Evolutionary conservation across 2,797 vertebrate genomes (phyloP).

Genomic region (Pseudotriccus pelzelni): DNA sequence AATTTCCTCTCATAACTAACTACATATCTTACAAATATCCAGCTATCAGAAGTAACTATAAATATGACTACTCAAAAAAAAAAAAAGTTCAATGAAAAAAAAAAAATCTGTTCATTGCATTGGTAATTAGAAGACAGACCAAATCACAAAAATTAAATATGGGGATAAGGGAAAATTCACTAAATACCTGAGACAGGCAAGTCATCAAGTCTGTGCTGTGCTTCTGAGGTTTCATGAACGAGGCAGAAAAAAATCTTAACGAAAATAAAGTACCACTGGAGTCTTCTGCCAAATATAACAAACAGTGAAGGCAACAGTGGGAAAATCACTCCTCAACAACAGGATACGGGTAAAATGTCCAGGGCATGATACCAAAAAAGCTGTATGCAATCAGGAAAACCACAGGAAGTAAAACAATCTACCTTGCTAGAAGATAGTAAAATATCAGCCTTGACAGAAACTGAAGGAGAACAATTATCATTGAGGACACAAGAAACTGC

Average conservation of each 20-base stretch:
- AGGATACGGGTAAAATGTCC: slow-evolving; percentile 40
- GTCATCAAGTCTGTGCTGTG: background rate
- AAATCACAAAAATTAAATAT: background rate
- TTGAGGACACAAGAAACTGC: background rate
- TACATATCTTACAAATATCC: background rate
- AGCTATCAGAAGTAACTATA: background rate
- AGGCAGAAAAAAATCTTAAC: slow-evolving; percentile 30
- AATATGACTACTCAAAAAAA: background rate
- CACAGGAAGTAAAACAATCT: slow-evolving; percentile 46
- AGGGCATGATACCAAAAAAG: slow-evolving; percentile 39
- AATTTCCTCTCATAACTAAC: background rate
- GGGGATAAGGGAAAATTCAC: background rate
- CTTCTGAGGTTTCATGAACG: background rate
- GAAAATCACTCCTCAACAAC: slow-evolving; percentile 46
- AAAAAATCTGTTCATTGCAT: background rate
- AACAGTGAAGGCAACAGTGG: slow-evolving; percentile 20
- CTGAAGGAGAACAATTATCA: background rate
- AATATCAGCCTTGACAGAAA: slow-evolving; percentile 13
- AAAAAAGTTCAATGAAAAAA: background rate
- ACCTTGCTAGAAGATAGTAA: slow-evolving; percentile 35
- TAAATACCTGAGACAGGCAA: background rate
- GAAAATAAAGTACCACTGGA: background rate
- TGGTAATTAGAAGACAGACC: background rate
- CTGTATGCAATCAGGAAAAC: slow-evolving; percentile 14
- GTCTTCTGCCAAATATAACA: slow-evolving; percentile 26